Evolutionary conservation across 2,113 vertebrate species (phyloP), one percentile per base, ranked within the genome.

Genomic region (Erinaceus europaeus): DNA sequence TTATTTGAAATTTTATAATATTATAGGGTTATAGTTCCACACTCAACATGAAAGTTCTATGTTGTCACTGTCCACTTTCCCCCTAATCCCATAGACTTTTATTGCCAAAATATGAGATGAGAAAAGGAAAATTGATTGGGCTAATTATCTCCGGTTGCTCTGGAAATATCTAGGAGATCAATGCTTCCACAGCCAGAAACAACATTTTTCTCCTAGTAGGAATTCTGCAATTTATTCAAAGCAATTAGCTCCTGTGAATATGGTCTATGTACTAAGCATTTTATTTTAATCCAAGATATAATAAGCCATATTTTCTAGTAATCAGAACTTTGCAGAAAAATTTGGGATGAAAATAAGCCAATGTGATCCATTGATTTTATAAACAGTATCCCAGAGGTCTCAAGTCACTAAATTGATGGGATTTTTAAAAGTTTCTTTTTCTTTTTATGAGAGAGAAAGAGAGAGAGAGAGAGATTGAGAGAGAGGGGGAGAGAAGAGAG

Each of bases 111-210:
- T 9, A 10, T 73, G 67, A 78, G 55, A 75, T 38, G 73, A 36
- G 59, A 84, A 90, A 76, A 50, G 83, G 64, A 74, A 91, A 62
- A 36, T 71, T n/a, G 46, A 78, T 40, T 38, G 15, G 42, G 86
- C 27, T 62, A 52, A 7, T 83, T 85, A 76, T 80, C 86, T 88
- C 50, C 76, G 84, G 50, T 46, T 52, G 44, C 76, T 74, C 17
- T 59, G 86, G 86, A 91, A 91, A 93, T n/a, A 84, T 90, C 71
- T 57, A 48, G n/a, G 89, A 90, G 50, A 57, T 29, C 23, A 48
- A 79, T 79, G 68, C 76, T 25, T 34, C 23, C 23, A 34, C 36
- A 34, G 84, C 81, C 91, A 90, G 89, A 91, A 93, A 90, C 13
- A 72, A 90, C 44, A 86, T 84, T 81, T 93, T 81, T 64, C 64